Base-by-base conservation (phyloP, 2,888 invertebrate species). In the Oscheius onirici region DNA sequence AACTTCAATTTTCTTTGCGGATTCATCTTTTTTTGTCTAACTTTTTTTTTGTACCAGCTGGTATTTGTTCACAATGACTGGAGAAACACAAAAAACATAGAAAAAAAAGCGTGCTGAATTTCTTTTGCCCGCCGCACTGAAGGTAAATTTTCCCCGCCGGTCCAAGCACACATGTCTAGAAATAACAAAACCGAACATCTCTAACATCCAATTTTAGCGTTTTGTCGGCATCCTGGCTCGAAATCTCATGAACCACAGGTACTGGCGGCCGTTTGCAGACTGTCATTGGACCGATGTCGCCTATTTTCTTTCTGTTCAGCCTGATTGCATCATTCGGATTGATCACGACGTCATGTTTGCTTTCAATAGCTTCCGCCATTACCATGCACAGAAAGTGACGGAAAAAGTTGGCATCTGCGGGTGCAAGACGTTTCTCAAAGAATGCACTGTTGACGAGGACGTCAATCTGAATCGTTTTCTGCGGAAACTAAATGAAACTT, bases 361-460 rank as follows among this genome's bases (percentile, higher is more conserved):
- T 40, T 67, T 81, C 71, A 46, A 83, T 77, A 1, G 77, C 72
- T 24, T 74, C 75, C 51, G 76, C 77, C 34, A 81, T 73, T 22
- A 83, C 75, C 54, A 82, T 60, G 5, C 74, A 60, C 8, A 84
- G 43, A 17, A 82, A 70, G 55, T 84, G 82, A 1, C 84, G 79
- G 72, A 75, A 83, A 61, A 83, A 85, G 3, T 70, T 49, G 13
- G 71, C 70, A 1, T 81, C 74, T 10, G 34, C 17, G 2, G 75
- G 66, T 10, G 51, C 60, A 3, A 85, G 67, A 1, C 80, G 75
- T 34, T 80, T 80, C n/a, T 78, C 69, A 60, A 72, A 86, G 70
- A 83, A 86, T 1, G 72, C 46, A 13, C 77, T 77, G 65, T 84
- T 85, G 15, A 86, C 76, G 15, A 84, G 66, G 22, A 84, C 81